phyloP scores from a whole-genome alignment of 1,140 invertebrate genomes.

The Dendrolimus punctatus region DNA sequence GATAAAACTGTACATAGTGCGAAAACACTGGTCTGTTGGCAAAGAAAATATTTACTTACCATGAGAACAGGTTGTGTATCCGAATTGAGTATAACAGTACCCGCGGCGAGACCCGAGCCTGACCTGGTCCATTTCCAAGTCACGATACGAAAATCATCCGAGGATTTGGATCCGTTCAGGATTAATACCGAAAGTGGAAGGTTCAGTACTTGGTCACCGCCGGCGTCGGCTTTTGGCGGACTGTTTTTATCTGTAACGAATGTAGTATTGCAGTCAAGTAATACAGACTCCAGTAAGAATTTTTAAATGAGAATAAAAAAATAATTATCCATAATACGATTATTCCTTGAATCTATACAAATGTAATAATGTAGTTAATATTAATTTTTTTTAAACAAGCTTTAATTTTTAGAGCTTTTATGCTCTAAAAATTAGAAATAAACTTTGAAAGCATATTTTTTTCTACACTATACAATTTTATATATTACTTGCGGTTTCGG shows the following conservation, averaged over 20 bases:
- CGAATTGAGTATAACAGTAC: conserved; percentile 82
- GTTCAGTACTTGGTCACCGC: conserved; percentile 84
- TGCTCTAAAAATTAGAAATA: no score
- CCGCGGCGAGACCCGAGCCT: conserved; percentile 86
- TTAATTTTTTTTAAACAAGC: no score
- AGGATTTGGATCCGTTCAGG: conserved; percentile 89
- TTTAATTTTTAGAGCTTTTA: no score
- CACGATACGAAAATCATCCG: conserved; percentile 90
- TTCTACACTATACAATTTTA: no score
- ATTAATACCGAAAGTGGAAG: conserved; percentile 83
- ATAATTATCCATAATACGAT: no score
- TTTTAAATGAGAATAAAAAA: neutral
- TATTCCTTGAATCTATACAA: no score
- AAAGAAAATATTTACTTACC: conserved; percentile 61
- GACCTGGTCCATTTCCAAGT: conserved; percentile 90
- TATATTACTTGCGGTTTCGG: no score
- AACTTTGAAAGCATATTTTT: no score
- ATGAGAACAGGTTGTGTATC: conserved; percentile 84
- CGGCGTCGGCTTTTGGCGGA: conserved; percentile 89
- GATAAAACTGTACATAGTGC: no score
- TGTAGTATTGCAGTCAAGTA: neutral
- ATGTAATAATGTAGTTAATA: no score
- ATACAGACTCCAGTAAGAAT: neutral
- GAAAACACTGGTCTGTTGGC: no score
- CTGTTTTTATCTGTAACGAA: conserved; percentile 85